phyloP scores from a whole-genome alignment of 2,888 invertebrate genomes.

The Athrips mouffetella region DNA sequence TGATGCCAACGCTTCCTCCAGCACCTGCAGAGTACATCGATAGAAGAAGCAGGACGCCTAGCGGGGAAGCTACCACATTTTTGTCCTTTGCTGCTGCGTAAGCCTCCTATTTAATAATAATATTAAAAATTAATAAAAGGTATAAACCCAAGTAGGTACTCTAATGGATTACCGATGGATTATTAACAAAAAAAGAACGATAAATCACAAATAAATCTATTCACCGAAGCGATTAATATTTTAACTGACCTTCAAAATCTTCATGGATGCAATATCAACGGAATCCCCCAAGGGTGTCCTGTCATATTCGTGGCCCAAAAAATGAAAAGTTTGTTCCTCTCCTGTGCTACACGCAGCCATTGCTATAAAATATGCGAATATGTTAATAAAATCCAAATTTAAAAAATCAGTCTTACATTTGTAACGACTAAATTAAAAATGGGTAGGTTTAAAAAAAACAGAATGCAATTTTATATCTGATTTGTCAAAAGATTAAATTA shows the following conservation, averaged over 20 bases:
- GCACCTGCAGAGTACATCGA: slow-evolving; percentile 38
- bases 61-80: slow-evolving; percentile 46
- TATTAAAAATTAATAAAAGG: not conserved
- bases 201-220: too few species aligned
- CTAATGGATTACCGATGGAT: too few species aligned
- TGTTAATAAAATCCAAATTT: too few species aligned
- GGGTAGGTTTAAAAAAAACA: too few species aligned
- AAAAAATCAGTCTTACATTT: too few species aligned
- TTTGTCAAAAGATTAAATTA: not conserved
- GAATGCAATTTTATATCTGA: too few species aligned
- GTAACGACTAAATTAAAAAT: too few species aligned
- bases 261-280: slow-evolving; percentile 47
- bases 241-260: slow-evolving; percentile 41
- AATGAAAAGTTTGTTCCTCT: slow-evolving; percentile 17
- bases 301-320: slow-evolving; percentile 28
- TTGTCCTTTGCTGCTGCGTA: slow-evolving; percentile 35
- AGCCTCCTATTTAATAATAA: slow-evolving; percentile 32
- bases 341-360: not conserved
- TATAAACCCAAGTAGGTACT: too few species aligned
- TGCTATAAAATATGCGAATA: not conserved
- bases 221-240: too few species aligned
- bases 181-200: too few species aligned
- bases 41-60: slow-evolving; percentile 40
- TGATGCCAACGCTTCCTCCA: slow-evolving; percentile 24
- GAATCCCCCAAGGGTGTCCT: slow-evolving; percentile 42